Evolutionary conservation across 1,140 invertebrate genomes (phyloP), one percentile per base, ranked within the genome.

Genomic region (Plectrocnemia conspersa): DNA sequence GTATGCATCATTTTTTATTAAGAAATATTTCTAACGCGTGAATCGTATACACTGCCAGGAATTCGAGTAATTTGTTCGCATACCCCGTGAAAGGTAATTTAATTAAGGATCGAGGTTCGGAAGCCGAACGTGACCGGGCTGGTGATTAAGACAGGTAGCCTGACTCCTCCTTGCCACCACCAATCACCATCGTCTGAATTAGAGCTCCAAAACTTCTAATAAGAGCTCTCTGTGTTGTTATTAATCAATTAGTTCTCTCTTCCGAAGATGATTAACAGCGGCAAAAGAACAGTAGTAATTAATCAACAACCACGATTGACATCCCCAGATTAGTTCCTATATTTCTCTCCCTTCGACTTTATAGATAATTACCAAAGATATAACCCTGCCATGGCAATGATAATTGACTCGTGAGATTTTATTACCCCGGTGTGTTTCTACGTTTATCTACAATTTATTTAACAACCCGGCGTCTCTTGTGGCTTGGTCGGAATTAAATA

Each of bases 171-270:
- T 27, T 16, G 16, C 13, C 18, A 21, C 15, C 18, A 16, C 13
- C n/a, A 27, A 10, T 15, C 23, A 25, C 29, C 15, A 25, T 15
- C 24, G 13, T 15, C 29, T 6, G 29, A 47, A 21, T 24, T 22
- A 9, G 13, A 24, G 18, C 13, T 27, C 21, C 10, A 19, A 21
- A 13, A 15, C 13, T 24, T 52, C 35, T 44, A 52, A 42, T 44
- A 38, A 40, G 27, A 33, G 35, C 35, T 38, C n/a, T n/a, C 10
- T 32, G 11, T 15, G 11, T 19, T 29, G n/a, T 16, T 54, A 54
- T 44, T 54, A 25, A 29, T 54, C 52, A 45, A 35, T 54, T 54
- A 54, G 52, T 45, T 52, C 21, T n/a, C n/a, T n/a, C n/a, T n/a
- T n/a, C n/a, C n/a, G n/a, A n/a, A n/a, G n/a, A n/a, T n/a, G n/a